Conservation (phyloP, 2,797 vertebrate genomes). For the Acropternis orthonyx region DNA sequence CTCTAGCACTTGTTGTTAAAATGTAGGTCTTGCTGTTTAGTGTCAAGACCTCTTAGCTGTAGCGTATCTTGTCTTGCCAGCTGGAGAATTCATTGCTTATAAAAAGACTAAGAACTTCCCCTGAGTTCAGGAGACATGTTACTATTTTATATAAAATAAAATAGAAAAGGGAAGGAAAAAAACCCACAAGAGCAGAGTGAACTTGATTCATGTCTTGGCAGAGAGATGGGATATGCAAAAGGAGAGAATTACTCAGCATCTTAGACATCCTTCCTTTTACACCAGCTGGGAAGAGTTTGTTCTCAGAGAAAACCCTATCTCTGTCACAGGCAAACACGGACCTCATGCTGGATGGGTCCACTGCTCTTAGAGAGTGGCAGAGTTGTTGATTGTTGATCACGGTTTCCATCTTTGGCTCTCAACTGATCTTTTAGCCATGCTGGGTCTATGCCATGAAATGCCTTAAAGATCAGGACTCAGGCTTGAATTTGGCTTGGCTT, state of each 20-base stretch:
- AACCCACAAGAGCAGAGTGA: not conserved
- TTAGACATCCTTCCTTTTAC: not conserved
- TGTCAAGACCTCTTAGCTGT: not conserved
- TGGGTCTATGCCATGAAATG: not conserved
- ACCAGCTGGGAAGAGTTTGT: not conserved
- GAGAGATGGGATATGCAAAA: not conserved
- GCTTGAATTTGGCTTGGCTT: not conserved
- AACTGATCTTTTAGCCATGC: not conserved
- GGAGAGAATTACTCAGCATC: constrained; percentile 1
- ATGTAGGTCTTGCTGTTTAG: not conserved
- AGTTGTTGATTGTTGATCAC: not conserved
- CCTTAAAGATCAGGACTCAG: not conserved
- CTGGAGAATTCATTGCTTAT: not conserved
- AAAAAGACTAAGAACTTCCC: not conserved
- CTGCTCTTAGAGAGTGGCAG: not conserved
- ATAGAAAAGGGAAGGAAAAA: not conserved
- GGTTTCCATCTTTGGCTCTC: not conserved
- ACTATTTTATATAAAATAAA: not conserved
- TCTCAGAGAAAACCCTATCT: not conserved
- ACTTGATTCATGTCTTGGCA: not conserved
- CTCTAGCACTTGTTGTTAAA: not conserved
- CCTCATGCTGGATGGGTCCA: not conserved
- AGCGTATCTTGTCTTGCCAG: not conserved
- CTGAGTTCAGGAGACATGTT: not conserved
- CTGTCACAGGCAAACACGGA: not conserved